Evolutionary conservation across 35 echinoderm and acorn worm genomes (phyloP), one percentile per base, ranked within the genome.

Genomic region (Patiria miniata): DNA sequence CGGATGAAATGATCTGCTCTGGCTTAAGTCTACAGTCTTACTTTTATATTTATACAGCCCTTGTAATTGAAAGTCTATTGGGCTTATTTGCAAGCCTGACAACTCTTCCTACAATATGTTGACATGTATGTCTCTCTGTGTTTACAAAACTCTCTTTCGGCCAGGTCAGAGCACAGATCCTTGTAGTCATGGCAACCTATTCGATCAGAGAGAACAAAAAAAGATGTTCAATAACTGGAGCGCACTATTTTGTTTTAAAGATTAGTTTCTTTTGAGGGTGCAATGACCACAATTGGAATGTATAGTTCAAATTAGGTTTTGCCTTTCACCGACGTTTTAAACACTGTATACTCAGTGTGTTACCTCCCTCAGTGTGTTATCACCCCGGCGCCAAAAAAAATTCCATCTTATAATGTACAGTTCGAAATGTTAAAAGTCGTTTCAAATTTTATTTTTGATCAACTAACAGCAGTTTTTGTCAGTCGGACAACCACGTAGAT

Each of bases 111-210:
- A 53, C 82, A 84, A 60, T 36, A 15, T 21, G 37, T 55, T 21
- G 28, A 33, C 82, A 84, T 84, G 82, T 84, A 84, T 19, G 29
- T 53, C 1, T 10, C 36, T 37, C 59, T 84, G 18, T 19, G 23
- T 8, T 18, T 37, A 26, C 82, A 84, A 33, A 84, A 84, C 4
- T 55, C 82, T 84, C 54, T 54, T 22, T 84, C 51, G 7, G 26
- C 19, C 36, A 84, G 51, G 5, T 61, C 51, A n/a, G 40, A 2
- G 39, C 82, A 84, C 6, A 84, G 82, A 23, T 55, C 32, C 23
- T 53, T 23, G 82, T 84, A 84, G 82, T 84, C 82, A 30, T 16
- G 40, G 37, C 82, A 84, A 53, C 82, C 82, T 84, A 16, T n/a
- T n/a, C n/a, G n/a, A n/a, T n/a, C n/a, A n/a, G n/a, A n/a, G n/a